phyloP scores from a whole-genome alignment of 2,888 invertebrate species.

The Teinopalpus imperialis region DNA sequence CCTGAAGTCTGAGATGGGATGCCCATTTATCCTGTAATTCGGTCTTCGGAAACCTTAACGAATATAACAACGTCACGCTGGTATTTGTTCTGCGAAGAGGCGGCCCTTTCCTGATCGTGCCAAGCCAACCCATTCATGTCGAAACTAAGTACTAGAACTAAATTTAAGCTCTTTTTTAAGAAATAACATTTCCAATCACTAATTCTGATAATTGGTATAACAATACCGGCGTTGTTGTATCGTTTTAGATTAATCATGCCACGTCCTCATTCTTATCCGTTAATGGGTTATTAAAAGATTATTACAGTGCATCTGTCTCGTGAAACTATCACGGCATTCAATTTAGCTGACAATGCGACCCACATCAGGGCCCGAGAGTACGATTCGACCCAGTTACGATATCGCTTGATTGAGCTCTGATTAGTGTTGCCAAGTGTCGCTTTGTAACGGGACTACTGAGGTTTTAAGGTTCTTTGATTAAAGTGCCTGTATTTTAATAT shows the following conservation, averaged over 20 bases:
- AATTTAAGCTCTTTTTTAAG: too few relatives aligned
- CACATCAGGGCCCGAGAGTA: slow-evolving; percentile 29
- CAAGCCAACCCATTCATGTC: too few relatives aligned
- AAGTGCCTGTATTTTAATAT: too few relatives aligned
- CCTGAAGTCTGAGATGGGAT: too few relatives aligned
- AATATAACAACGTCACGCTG: too few relatives aligned
- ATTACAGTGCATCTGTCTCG: slow-evolving; percentile 12
- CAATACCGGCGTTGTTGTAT: slow-evolving; percentile 16
- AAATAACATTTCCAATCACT: too few relatives aligned
- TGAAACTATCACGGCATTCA: slow-evolving; percentile 20
- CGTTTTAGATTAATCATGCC: slow-evolving; percentile 9
- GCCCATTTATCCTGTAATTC: too few relatives aligned
- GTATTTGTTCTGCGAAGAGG: too few relatives aligned
- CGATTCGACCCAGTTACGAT: slow-evolving; percentile 30
- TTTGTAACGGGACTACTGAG: slow-evolving; percentile 3
- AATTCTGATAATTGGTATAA: slow-evolving; percentile 6
- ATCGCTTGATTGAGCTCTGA: slow-evolving; percentile 12
- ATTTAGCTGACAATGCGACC: slow-evolving; percentile 27
- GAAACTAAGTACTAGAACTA: too few relatives aligned
- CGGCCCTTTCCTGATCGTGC: too few relatives aligned
- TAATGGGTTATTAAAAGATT: slow-evolving; percentile 25
- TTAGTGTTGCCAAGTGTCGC: slow-evolving; percentile 7
- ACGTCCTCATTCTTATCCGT: slow-evolving; percentile 21
- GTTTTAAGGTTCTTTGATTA: not conserved
- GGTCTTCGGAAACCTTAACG: too few relatives aligned